Evolutionary conservation across 2,888 invertebrate species (phyloP), one percentile per base, ranked within the genome.

Genomic region (Eremobia ochroleuca): DNA sequence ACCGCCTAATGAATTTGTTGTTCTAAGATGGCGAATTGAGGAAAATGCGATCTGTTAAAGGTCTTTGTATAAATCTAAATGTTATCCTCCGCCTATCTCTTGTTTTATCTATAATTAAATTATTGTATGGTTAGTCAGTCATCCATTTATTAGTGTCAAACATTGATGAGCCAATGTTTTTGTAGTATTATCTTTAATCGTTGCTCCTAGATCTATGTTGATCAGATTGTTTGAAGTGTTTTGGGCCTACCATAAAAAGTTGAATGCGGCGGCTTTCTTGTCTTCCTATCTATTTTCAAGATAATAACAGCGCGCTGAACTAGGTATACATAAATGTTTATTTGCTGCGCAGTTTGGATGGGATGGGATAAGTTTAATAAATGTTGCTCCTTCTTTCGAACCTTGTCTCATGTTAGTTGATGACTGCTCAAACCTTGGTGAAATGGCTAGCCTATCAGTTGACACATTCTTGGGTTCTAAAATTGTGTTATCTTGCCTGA

Each of bases 1-100:
- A 73, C 46, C n/a, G 65, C 11, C 67, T 77, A 81, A 77, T 81
- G 73, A 85, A 76, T 80, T 80, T 82, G 78, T 85, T 87, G 67
- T 77, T 80, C 70, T 66, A 31, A 46, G 73, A 68, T 21, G 55
- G 31, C 31, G 69, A 79, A 75, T 82, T 80, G 78, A 85, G 77
- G 73, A 80, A 85, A 85, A 83, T 49, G 43, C 31, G 58, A 46
- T 76, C 61, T 64, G 28, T 15, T 55, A 31, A 46, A 76, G 55
- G 61, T 72, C 75, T 73, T 64, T 25, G 43, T 66, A 46, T 65
- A 71, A 40, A 79, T 80, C 65, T 49, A 71, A 73, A 76, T 76
- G 76, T 69, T 71, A 70, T 52, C 40, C 64, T 61, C 55, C 31
- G 58, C 43, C 52, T 59, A 59, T 59, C 52, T 76, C 34, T 71